Base-by-base conservation (phyloP, 2,113 vertebrate species). In the Trochalopteron elliotii region DNA sequence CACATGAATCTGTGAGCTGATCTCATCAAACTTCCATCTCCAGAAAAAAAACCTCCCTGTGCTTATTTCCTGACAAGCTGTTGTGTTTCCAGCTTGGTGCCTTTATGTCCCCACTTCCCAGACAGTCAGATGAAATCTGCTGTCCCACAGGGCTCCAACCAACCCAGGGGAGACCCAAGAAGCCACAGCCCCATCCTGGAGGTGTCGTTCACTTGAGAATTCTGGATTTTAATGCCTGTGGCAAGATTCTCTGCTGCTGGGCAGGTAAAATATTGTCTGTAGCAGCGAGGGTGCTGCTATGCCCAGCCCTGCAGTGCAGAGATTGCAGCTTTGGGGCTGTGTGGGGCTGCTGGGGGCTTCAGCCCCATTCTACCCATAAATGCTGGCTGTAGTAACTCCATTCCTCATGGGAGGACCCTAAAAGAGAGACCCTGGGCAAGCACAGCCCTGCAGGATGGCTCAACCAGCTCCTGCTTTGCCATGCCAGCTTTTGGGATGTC, bases 401-500 rank as follows among this genome's bases (percentile, higher is more conserved):
- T 27, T 68, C 47, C 57, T 68, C 6, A 1, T 11, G n/a, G 42
- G 52, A 76, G 3, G 12, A 1, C 9, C 22, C 22, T 28, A 16
- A 68, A 76, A 79, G 9, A 68, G 23, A 13, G 10, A 40, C 11
- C 40, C 40, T 40, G 40, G 31, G 21, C n/a, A 49, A 33, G 35
- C 10, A 67, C 25, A 68, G 57, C 28, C 17, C 20, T n/a, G 61
- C 37, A 49, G 56, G 28, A 37, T 53, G 61, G 39, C 59, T 40
- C 11, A 28, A 59, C 15, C 39, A 35, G 42, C 63, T 68, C 71
- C 40, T 35, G 45, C 60, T 63, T 89, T 65, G 44, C 42, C 18
- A 3, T 5, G 19, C 1, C 0, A 4, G n/a, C 19, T 83, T 86
- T 27, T 22, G 22, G 56, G 47, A 27, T 0, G 1, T 10, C 14